Base-by-base conservation (phyloP, 2,113 vertebrate species). In the Nanger granti region DNA sequence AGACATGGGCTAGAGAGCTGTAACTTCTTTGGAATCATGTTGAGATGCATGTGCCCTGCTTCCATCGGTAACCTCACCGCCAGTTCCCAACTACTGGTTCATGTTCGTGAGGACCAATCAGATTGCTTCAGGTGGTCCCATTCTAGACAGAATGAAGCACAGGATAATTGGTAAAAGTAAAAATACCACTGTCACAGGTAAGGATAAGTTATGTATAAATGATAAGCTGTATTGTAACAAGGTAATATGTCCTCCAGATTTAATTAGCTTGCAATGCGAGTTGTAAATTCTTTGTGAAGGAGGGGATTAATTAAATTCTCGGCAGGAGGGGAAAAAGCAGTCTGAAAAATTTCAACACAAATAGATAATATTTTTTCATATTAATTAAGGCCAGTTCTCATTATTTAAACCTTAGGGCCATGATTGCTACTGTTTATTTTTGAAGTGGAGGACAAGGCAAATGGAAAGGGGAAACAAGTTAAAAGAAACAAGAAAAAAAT, bases 241-340 rank as follows among this genome's bases (percentile, higher is more conserved):
- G 84, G n/a, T 31, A 95, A 79, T 96, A 83, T 29, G 9, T 92
- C 84, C 69, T 84, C 29, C 62, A 94, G 55, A 83, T 96, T 96
- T 97, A 97, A 94, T 92, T 90, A 95, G 80, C 44, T 69, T 76
- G 12, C 22, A 97, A 82, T 93, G 41, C 94, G 54, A 84, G 44
- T 83, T 92, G 83, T 93, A 96, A 96, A 11, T 80, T 79, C 37
- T 79, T 83, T 66, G 20, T 92, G n/a, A 80, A 9, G 57, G 29
- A 37, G 55, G 28, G 18, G 7, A 91, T 95, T 94, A 90, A 93
- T 95, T 91, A 91, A 94, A 44, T 80, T 89, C 80, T 96, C 90
- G 89, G 10, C 62, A 87, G 31, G 14, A 89, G 47, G 8, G 20
- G 54, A 82, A 76, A 34, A 96, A 88, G 28, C 4, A 52, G 44